Conservation (phyloP, 1,140 invertebrate species). For the Drosophila tsacasi region DNA sequence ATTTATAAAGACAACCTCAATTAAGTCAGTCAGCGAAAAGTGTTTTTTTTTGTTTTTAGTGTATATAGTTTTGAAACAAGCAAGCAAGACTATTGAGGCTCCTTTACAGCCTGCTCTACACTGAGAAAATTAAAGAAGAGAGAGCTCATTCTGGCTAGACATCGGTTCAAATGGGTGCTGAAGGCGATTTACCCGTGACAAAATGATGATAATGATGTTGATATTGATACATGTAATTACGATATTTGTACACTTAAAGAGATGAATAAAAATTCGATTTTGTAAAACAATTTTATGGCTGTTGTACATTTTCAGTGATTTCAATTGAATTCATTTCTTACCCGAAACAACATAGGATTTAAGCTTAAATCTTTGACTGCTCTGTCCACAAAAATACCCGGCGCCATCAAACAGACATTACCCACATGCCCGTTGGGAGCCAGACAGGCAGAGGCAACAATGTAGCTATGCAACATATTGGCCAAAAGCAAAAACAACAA, state of each 20-base stretch:
- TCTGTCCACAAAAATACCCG: neutral
- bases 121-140: conserved; percentile 6
- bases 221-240: conserved; percentile 66
- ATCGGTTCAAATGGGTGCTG: conserved; percentile 56
- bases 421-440: conserved; percentile 1
- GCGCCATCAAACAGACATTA: conserved; percentile 24
- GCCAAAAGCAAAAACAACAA: conserved; percentile 24
- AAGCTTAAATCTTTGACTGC: conserved; percentile 10
- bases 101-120: conserved; percentile 66
- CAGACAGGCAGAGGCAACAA: conserved; percentile 7
- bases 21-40: conserved; percentile 30
- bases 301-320: neutral
- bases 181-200: conserved; percentile 41
- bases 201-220: conserved; percentile 58
- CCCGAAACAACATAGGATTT: neutral
- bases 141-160: conserved; percentile 28
- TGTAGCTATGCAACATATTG: conserved; percentile 47
- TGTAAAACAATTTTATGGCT: conserved; percentile 48
- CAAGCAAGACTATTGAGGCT: conserved; percentile 39
- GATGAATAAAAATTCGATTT: conserved; percentile 72
- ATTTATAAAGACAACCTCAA: conserved; percentile 53
- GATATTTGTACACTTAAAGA: conserved; percentile 67
- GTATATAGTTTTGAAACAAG: conserved; percentile 23
- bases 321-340: neutral
- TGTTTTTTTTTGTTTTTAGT: conserved; percentile 9